Percentiles rank a stretch among this genome's conserved stretches.
phyloP scores from a whole-genome alignment of 2,888 invertebrate genomes.

The Lacanobia oleracea region DNA sequence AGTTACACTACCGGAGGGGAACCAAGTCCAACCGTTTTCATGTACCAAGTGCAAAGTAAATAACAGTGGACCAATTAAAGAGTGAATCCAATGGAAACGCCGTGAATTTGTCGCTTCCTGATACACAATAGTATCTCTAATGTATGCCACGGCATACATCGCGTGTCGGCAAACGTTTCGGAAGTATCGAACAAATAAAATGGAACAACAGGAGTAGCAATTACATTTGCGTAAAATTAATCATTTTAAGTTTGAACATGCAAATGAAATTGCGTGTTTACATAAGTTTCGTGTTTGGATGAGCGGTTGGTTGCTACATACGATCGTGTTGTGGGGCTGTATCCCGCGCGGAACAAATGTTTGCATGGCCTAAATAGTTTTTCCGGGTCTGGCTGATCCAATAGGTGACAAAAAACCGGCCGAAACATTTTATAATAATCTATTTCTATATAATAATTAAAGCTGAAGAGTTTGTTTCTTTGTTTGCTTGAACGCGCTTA shows the following conservation, averaged over 20 bases:
- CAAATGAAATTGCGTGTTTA: slow-evolving; percentile 51
- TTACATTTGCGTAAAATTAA: slow-evolving; percentile 41
- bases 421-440: too few species aligned
- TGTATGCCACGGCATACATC: slow-evolving; percentile 53
- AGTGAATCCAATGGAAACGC: slow-evolving; percentile 43
- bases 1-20: background rate
- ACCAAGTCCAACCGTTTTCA: slow-evolving; percentile 12
- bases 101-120: slow-evolving; percentile 45
- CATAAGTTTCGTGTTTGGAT: slow-evolving; percentile 32
- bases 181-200: slow-evolving; percentile 47
- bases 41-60: slow-evolving; percentile 35
- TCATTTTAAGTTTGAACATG: slow-evolving; percentile 45
- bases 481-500: too few species aligned
- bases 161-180: slow-evolving; percentile 58
- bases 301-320: background rate
- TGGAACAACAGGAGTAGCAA: slow-evolving; percentile 51
- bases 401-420: background rate
- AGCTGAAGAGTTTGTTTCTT: too few species aligned
- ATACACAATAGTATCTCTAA: slow-evolving; percentile 35
- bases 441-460: too few species aligned
- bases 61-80: slow-evolving; percentile 18
- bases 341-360: slow-evolving; percentile 10
- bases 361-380: background rate
- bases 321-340: background rate
- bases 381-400: background rate